Conservation (phyloP, 2,797 vertebrate species). For the Passerculus sandwichensis region DNA sequence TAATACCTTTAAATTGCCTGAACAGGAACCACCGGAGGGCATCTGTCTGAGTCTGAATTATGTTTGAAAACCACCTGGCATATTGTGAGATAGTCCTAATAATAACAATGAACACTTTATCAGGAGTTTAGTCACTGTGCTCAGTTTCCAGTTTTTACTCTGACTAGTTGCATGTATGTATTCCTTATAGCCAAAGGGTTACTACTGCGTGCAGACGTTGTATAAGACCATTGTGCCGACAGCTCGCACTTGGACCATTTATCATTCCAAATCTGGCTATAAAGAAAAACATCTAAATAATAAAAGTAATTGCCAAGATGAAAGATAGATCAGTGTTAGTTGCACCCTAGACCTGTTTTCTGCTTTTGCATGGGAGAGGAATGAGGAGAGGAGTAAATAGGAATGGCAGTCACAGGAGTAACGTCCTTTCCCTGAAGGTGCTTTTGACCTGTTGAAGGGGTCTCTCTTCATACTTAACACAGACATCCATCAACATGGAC, state of each 20-base stretch:
- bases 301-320: slow-evolving; percentile 23
- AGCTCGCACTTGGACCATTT: not conserved
- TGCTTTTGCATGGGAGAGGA: not conserved
- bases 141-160: not conserved
- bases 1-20: slow-evolving; percentile 42
- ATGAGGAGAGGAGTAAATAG: not conserved
- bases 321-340: slow-evolving; percentile 13
- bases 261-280: not conserved
- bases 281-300: slow-evolving; percentile 6
- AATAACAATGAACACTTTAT: slow-evolving; percentile 34
- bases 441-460: not conserved
- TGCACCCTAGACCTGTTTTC: not conserved
- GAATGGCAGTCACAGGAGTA: not conserved
- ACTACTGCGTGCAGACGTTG: not conserved
- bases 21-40: slow-evolving; percentile 52
- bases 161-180: not conserved
- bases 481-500: not conserved
- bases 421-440: not conserved
- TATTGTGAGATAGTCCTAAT: slow-evolving; percentile 24
- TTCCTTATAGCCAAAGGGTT: slow-evolving; percentile 14
- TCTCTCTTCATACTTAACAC: not conserved
- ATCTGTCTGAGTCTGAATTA: slow-evolving; percentile 34
- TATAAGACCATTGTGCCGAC: not conserved
- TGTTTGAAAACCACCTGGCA: slow-evolving; percentile 34
- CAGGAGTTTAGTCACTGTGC: not conserved